phyloP scores from a whole-genome alignment of 1,140 invertebrate genomes.

The Batillaria attramentaria region DNA sequence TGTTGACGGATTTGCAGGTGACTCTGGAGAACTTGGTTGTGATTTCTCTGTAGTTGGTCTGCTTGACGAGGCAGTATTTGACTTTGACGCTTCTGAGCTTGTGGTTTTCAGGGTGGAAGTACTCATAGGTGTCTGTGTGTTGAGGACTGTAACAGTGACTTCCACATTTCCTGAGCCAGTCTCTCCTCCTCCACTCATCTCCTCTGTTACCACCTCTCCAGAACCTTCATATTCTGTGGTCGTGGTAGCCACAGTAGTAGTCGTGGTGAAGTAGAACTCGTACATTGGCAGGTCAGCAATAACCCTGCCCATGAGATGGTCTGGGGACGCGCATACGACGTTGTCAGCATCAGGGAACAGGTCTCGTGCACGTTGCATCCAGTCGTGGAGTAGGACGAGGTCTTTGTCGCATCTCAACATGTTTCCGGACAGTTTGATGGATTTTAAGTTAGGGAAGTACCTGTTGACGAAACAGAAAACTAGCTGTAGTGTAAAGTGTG shows the following conservation, averaged over 20 bases:
- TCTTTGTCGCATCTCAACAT: conserved; percentile 69
- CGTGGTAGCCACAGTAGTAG: neutral
- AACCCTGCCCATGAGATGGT: conserved; percentile 53
- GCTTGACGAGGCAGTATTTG: too few relatives aligned
- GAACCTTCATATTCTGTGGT: neutral
- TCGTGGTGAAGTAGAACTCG: conserved; percentile 14
- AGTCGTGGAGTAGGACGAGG: conserved; percentile 64
- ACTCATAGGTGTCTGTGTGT: too few relatives aligned
- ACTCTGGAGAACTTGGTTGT: too few relatives aligned
- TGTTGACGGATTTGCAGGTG: too few relatives aligned
- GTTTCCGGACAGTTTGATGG: conserved; percentile 68
- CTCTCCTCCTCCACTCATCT: neutral
- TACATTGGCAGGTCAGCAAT: conserved; percentile 46
- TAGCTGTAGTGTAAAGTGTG: too few relatives aligned
- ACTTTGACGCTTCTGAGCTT: too few relatives aligned
- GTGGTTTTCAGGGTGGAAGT: too few relatives aligned
- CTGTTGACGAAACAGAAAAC: too few relatives aligned
- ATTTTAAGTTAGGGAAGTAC: conserved; percentile 78
- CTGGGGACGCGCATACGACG: conserved; percentile 59
- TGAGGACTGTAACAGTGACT: too few relatives aligned
- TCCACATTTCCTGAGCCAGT: neutral
- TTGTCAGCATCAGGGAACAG: conserved; percentile 56
- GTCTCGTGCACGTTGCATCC: conserved; percentile 55
- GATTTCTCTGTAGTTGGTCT: too few relatives aligned
- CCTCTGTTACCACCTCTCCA: neutral